phyloP scores from a whole-genome alignment of 2,113 vertebrate species.

The Chionis minor region DNA sequence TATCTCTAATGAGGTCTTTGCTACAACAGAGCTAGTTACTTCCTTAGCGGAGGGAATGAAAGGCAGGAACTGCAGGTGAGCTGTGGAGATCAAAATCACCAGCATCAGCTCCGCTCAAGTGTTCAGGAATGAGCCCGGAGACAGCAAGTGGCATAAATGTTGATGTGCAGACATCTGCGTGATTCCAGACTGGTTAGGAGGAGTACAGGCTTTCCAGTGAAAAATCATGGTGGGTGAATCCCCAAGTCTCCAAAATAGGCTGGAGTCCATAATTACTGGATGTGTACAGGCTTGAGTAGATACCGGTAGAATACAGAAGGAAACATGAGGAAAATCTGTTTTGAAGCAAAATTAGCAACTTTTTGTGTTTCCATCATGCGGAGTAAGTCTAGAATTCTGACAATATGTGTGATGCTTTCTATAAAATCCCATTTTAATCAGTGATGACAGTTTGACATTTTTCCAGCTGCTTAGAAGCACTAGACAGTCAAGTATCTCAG shows the following conservation, averaged over 20 bases:
- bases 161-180: not conserved
- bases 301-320: not conserved
- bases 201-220: not conserved
- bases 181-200: not conserved
- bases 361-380: not conserved
- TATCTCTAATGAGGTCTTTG: not conserved
- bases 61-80: not conserved
- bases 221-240: not conserved
- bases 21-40: not conserved
- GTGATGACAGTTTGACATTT: conserved; percentile 78
- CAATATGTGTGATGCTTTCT: conserved; percentile 59
- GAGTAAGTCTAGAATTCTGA: conserved; percentile 59
- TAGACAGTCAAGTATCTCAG: conserved; percentile 71
- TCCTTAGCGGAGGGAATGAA: not conserved
- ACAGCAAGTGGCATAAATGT: not conserved
- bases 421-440: conserved; percentile 80
- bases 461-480: conserved; percentile 72
- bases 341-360: not conserved
- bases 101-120: not conserved
- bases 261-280: not conserved
- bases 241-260: not conserved
- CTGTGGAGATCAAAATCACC: not conserved
- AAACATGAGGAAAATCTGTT: not conserved
- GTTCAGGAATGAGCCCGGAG: not conserved
- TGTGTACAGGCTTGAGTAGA: not conserved